phyloP scores from a whole-genome alignment of 1,140 invertebrate genomes.

The Lepidurus couesii region DNA sequence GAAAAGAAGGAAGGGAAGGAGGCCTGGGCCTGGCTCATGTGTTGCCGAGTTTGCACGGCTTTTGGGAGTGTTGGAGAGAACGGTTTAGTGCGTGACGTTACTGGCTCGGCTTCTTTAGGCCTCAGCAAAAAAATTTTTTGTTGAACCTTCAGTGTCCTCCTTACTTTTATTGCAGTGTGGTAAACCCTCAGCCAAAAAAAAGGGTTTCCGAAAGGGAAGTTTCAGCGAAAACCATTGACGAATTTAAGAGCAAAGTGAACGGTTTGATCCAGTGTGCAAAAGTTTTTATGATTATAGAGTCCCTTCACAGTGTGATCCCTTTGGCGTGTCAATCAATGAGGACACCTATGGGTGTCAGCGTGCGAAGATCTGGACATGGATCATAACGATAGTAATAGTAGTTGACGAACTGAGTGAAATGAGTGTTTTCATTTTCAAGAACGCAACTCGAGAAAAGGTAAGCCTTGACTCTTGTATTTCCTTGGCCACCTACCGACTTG shows the following conservation, averaged over 20 bases:
- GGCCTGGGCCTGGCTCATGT: neutral
- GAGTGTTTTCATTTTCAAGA: neutral
- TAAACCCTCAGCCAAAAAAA: neutral
- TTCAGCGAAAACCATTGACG: neutral
- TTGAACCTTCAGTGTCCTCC: neutral
- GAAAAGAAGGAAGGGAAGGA: neutral
- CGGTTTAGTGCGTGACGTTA: constrained; percentile 21
- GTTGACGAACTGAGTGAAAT: neutral
- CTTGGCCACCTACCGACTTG: neutral
- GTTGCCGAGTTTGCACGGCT: constrained; percentile 20
- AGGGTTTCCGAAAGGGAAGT: neutral
- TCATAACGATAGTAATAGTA: neutral
- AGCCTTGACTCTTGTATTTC: neutral
- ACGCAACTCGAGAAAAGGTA: constrained; percentile 4
- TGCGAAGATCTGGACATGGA: constrained; percentile 14
- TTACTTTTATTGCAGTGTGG: constrained; percentile 19
- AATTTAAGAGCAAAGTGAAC: neutral
- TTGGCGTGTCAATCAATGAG: neutral
- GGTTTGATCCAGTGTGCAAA: neutral
- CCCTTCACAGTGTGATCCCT: constrained; percentile 1
- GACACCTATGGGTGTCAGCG: constrained; percentile 2
- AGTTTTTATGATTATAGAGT: constrained; percentile 20
- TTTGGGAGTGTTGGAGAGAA: constrained; percentile 19
- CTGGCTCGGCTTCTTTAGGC: constrained; percentile 13
- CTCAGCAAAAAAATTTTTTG: constrained; percentile 3